Percentiles rank a stretch among this genome's conserved stretches.
Evolutionary conservation across 2,888 invertebrate genomes (phyloP).

Genomic region (Xanthia icteritia): DNA sequence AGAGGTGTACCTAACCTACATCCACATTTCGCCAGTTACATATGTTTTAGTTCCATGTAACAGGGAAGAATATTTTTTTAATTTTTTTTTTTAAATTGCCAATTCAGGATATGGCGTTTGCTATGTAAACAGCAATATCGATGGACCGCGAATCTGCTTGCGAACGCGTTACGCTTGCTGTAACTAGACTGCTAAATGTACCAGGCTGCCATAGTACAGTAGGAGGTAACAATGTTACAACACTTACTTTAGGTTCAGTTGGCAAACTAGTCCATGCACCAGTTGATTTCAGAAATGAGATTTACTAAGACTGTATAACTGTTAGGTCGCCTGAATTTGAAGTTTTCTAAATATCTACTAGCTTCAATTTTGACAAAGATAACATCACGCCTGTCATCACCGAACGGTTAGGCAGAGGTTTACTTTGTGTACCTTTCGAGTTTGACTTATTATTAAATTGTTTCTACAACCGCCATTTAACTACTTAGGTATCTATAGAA

Average conservation of each 20-base stretch:
- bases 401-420: background rate
- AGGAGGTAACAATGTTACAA: slow-evolving; percentile 33
- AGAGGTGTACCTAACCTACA: no score
- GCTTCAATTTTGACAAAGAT: background rate
- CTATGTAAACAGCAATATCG: slow-evolving; percentile 62
- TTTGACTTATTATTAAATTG: background rate
- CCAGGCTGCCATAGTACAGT: slow-evolving; percentile 25
- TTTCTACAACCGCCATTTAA: background rate
- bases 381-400: background rate
- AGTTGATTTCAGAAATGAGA: slow-evolving; percentile 13
- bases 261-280: slow-evolving; percentile 35
- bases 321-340: background rate
- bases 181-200: slow-evolving; percentile 39
- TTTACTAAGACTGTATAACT: slow-evolving; percentile 16
- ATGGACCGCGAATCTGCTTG: slow-evolving; percentile 33
- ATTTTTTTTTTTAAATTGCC: no score
- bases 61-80: no score
- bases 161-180: slow-evolving; percentile 31
- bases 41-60: no score
- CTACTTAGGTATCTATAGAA: background rate
- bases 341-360: background rate
- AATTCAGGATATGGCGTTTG: background rate
- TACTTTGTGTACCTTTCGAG: background rate
- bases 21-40: no score
- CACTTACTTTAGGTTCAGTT: slow-evolving; percentile 10